Base-by-base conservation (phyloP, 2,888 invertebrate genomes). In the Leptinotarsa juncta region DNA sequence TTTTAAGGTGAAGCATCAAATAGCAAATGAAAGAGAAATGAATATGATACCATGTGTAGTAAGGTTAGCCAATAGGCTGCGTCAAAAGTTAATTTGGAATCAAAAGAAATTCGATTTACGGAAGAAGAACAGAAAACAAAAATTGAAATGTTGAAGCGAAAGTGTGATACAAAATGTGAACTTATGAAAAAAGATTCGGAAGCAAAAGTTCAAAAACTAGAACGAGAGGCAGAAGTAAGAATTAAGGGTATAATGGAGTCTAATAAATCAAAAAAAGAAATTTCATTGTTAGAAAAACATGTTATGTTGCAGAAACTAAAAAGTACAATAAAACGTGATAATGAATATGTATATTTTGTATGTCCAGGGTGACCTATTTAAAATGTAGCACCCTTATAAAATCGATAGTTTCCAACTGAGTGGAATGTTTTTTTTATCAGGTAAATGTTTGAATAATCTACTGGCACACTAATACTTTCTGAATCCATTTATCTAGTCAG, bases 281-380 rank as follows among this genome's bases (percentile, higher is more conserved):
- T 23, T 50, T 51, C 12, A 53, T 51, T 49, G 20, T 49, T 67
- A 16, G 51, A 67, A 67, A 50, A 67, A 50, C 51, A 67, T 23
- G 14, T 50, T 20, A 50, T 67, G 51, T 67, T 67, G 15, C 14
- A 67, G 16, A 53, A 67, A 50, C 20, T 51, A 10, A 53, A 57
- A 26, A 26, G 57, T 48, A 55, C 18, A 18, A 7, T 20, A 55
- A 55, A 55, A 16, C 18, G 3, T 55, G 55, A 55, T 20, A 55
- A 55, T 5, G 20, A 32, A 32, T 32, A 32, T 32, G 32, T 32
- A 32, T 7, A 32, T 32, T 32, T 32, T 32, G 5, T 32, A 32
- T 7, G 32, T 32, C 5, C 32, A 32, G 7, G 32, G 32, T 7
- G 7, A 32, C 32, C 32, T 7, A 32, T 32, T 32, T 32, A 7